These are phyloP conservation scores for Machimus atricapillus DNA, from an alignment of 2,888 invertebrate genomes.

Conservation along the genomic window DNA sequence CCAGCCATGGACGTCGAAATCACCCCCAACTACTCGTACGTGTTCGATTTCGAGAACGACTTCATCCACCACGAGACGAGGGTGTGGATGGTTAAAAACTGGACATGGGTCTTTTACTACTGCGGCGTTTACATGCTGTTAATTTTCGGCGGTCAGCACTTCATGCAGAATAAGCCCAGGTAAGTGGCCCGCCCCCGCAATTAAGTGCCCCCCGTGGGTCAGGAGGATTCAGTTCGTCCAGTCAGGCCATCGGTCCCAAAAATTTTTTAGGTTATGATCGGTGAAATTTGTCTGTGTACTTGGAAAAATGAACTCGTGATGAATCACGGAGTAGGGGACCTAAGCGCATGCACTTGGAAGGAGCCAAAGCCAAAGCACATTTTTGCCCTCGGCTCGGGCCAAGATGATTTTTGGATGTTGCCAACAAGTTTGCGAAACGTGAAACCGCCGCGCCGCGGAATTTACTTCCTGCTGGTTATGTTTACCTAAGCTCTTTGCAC, in stretches of 20 bases:
- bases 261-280: constrained; percentile 13
- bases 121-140: constrained; percentile 90
- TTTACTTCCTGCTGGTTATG: background rate
- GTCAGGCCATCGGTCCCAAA: background rate
- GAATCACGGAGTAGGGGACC: background rate
- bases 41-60: constrained; percentile 94
- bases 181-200: constrained; percentile 56
- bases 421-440: background rate
- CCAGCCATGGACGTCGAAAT: constrained; percentile 69
- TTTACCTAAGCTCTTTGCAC: background rate
- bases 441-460: background rate
- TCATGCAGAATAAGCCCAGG: constrained; percentile 91
- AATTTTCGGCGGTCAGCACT: constrained; percentile 91
- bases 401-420: background rate
- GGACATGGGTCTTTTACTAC: constrained; percentile 90
- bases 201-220: too few species aligned
- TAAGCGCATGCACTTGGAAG: background rate
- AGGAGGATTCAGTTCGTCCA: background rate
- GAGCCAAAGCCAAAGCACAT: background rate
- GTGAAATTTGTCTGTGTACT: background rate
- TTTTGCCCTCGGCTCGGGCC: background rate
- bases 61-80: constrained; percentile 89
- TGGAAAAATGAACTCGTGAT: background rate
- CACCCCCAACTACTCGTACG: constrained; percentile 89
- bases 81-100: constrained; percentile 95